Conservation (phyloP, 2,797 vertebrate genomes). For the Micropoecilia bifurca region DNA sequence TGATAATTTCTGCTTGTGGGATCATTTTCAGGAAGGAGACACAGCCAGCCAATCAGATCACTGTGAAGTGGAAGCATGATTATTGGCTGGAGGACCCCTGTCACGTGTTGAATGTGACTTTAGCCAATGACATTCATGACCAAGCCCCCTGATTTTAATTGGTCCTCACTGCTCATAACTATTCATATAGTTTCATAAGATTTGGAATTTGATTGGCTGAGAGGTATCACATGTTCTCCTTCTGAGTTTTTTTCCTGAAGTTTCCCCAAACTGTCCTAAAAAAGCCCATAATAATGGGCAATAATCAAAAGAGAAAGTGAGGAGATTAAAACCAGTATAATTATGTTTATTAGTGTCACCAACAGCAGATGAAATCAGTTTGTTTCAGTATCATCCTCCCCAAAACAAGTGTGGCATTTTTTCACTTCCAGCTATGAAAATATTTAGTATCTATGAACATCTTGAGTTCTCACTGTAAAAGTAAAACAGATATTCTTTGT, state of each 20-base stretch:
- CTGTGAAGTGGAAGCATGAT: slow-evolving; percentile 21
- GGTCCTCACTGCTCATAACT: slow-evolving; percentile 15
- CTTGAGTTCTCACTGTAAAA: slow-evolving; percentile 28
- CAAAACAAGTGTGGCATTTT: slow-evolving; percentile 53
- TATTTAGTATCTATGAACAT: slow-evolving; percentile 31
- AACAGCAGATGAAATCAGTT: slow-evolving; percentile 24
- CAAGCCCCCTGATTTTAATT: slow-evolving; percentile 1
- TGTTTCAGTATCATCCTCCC: slow-evolving; percentile 31
- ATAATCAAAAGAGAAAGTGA: background rate
- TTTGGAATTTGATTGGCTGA: slow-evolving; percentile 33
- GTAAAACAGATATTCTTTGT: slow-evolving; percentile 25
- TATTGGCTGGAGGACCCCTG: slow-evolving; percentile 42
- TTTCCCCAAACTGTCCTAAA: background rate
- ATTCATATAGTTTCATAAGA: background rate
- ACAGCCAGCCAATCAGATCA: slow-evolving; percentile 43
- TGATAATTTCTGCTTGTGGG: background rate
- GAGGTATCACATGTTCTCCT: background rate
- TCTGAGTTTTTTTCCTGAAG: background rate
- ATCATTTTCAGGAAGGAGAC: too few species aligned
- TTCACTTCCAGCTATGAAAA: slow-evolving; percentile 41
- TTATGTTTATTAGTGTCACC: slow-evolving; percentile 46
- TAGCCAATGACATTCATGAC: slow-evolving; percentile 19
- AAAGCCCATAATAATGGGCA: background rate
- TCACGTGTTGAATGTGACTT: background rate
- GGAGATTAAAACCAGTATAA: slow-evolving; percentile 26